phyloP scores from a whole-genome alignment of 2,888 invertebrate species.

The Eretmocerus hayati region DNA sequence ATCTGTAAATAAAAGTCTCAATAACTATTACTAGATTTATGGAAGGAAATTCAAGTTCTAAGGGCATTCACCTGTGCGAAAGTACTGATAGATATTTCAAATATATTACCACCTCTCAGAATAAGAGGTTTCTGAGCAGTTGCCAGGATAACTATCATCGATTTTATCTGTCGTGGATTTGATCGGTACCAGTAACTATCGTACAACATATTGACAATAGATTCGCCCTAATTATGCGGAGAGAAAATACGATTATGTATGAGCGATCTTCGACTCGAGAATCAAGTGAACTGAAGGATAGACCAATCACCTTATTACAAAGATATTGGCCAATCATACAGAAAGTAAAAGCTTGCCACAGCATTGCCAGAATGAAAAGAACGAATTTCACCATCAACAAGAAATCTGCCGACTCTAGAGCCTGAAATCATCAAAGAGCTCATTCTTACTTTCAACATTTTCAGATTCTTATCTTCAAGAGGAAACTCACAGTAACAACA shows the following conservation, averaged over 20 bases:
- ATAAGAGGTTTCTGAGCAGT: constrained; percentile 12
- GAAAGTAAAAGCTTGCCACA: constrained; percentile 25
- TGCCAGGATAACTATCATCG: constrained; percentile 5
- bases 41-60: background rate
- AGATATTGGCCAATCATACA: constrained; percentile 30
- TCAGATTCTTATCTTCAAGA: constrained; percentile 1
- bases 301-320: constrained; percentile 26
- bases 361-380: constrained; percentile 14
- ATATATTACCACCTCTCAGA: constrained; percentile 14
- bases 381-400: constrained; percentile 19
- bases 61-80: constrained; percentile 5
- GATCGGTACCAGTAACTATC: constrained; percentile 13
- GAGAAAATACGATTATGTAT: background rate
- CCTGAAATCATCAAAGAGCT: constrained; percentile 14
- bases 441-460: background rate
- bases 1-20: constrained; percentile 12
- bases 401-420: constrained; percentile 9
- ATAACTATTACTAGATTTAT: background rate
- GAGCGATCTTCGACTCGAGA: no score
- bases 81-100: constrained; percentile 7
- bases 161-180: constrained; percentile 6
- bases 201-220: constrained; percentile 7
- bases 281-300: no score
- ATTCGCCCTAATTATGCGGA: constrained; percentile 5
- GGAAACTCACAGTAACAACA: constrained; percentile 8